Base-by-base conservation (phyloP, 2,797 vertebrate genomes). In the Rhodeus uyekii region DNA sequence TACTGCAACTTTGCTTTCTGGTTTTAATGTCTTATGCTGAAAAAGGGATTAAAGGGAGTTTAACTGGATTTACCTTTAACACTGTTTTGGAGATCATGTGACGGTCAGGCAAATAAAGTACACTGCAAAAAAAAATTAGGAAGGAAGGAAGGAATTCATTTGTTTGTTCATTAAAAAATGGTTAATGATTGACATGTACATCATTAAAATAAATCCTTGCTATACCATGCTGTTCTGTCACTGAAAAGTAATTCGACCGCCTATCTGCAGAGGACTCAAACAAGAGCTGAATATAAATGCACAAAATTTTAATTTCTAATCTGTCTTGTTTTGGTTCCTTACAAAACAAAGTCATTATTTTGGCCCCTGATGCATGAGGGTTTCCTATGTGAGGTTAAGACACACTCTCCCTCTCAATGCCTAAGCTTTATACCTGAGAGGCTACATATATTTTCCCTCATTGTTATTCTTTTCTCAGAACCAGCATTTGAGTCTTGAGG, bases 281-380 rank as follows among this genome's bases (percentile, higher is more conserved):
- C 16, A 48, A 78, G 61, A 80, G 53, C 53, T 80, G 29, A 61
- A 71, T 44, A 38, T 71, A 44, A 55, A 78, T 80, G 65, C 13
- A 6, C 8, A 69, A 36, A 5, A 69, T 61, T 77, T 63, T 46
- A 34, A 24, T 64, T 63, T 64, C 58, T n/a, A 42, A 77, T 44
- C 27, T 0, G 67, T 8, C 78, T 39, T 78, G 76, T 68, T 68
- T 71, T 80, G 34, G 65, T 60, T 71, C 27, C 27, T 32, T 80
- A 61, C 39, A 72, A 61, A 72, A 80, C 67, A 80, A 38, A 67
- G 39, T 80, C 55, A 80, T 67, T 78, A 67, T 78, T 78, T 78
- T 27, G 61, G 61, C 44, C 61, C 32, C 44, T 78, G 22, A 64
- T 67, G 61, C 61, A 53, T 50, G 22, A 50, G 44, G 6, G 44